Base-by-base conservation (phyloP, 2,113 vertebrate genomes). In the Pimephales promelas region DNA sequence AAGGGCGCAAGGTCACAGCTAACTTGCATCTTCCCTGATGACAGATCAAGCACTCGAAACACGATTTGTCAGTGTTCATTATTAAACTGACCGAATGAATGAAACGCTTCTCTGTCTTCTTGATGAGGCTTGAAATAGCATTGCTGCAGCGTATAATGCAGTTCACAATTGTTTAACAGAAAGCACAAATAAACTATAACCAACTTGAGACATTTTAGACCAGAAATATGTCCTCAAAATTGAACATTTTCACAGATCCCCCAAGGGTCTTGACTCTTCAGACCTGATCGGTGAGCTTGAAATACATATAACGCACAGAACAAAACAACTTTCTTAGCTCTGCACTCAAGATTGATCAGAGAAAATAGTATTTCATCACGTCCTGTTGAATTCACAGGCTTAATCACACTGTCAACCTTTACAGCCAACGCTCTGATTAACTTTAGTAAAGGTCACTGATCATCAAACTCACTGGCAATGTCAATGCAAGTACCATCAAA, bases 401-500 rank as follows among this genome's bases (percentile, higher is more conserved):
- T n/a, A n/a, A n/a, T n/a, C 10, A 10, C 64, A 36, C 26, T 10
- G 47, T 75, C 73, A 75, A 34, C 18, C 18, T 34, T 40, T 70
- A 43, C 34, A 70, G 4, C 5, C 49, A 36, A 11, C 1, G 18
- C 28, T 22, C 28, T 56, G 28, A 22, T 75, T 34, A 75, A 10
- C 26, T 54, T 56, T 1, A 75, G 28, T 57, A 76, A 76, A 76
- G 52, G 52, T 57, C 74, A 76, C 52, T 75, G 73, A 70, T 34
- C 66, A 74, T 74, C 71, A 28, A 52, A 20, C 16, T 10, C 43
- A 74, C 24, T 31, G 45, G 24, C 14, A 74, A 1, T 28, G 24
- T 13, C 49, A 57, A 57, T 1, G 31, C 52, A 24, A 76, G 10
- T 9, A 22, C 4, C 52, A 36, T 36, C 20, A 56, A 20, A 16